Evolutionary conservation across 1,140 invertebrate genomes (phyloP), one percentile per base, ranked within the genome.

Genomic region (Eufriesea mexicana): DNA sequence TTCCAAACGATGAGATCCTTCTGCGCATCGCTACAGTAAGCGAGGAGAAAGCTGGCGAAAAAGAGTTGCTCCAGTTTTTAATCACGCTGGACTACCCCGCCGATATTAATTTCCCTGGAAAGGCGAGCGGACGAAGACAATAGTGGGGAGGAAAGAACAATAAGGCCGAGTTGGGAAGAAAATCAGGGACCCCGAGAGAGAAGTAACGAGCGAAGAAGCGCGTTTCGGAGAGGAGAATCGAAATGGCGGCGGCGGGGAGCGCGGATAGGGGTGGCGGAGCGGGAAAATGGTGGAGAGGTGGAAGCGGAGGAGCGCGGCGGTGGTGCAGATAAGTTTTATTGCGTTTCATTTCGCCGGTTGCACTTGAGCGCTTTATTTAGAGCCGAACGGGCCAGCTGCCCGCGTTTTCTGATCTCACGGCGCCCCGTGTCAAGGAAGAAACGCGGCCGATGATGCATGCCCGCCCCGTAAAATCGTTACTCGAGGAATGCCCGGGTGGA

Each of bases 341-440:
- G 68, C 73, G 79, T 67, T 82, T 76, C 79, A 67, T 68, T 55
- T 82, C 28, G 73, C 62, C 54, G 12, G 72, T 20, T 51, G 73
- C 51, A 82, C 79, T 82, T 82, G 79, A 82, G 79, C 62, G 72
- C 51, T 76, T 82, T 82, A 76, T 76, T 82, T 82, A 76, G 73
- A 75, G 73, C 45, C 45, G 73, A 28, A 51, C 51, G 45, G 59
- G 73, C 79, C 73, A 82, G 79, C 79, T 82, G 79, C 72, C 62
- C 62, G 79, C 45, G 62, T 76, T 82, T 75, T 59, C 79, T 47
- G 72, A 62, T 75, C 71, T 49, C 61, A 23, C 28, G 73, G 73
- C 79, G 79, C 72, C 79, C 54, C 79, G 62, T 68, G 79, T 82
- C 79, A 76, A 82, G 73, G 79, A 82, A 75, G 79, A 75, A 67